Percentiles rank a stretch among this genome's conserved stretches.
phyloP scores from a whole-genome alignment of 2,113 vertebrate genomes.

The Crotalus horridus region DNA sequence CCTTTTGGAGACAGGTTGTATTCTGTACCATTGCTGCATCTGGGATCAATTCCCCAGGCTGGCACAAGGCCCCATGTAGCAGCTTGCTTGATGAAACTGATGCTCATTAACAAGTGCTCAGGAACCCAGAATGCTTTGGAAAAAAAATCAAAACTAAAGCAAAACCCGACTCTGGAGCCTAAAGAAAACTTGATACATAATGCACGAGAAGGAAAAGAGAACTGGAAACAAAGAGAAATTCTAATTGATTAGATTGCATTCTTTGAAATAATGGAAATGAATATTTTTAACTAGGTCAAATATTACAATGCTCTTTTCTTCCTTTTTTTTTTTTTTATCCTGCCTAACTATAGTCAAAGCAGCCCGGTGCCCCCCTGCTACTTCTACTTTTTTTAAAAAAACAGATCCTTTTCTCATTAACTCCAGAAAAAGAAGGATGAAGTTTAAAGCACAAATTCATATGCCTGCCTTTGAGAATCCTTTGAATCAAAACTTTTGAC shows the following conservation, averaged over 20 bases:
- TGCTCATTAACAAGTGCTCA: background rate
- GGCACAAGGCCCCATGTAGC: background rate
- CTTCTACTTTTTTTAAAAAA: background rate
- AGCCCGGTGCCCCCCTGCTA: background rate
- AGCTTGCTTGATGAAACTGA: background rate
- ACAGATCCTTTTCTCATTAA: background rate
- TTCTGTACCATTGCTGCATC: background rate
- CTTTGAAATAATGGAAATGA: constrained; percentile 4
- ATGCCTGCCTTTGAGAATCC: background rate
- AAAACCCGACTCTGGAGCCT: background rate
- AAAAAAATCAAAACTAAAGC: background rate
- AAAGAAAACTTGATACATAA: background rate
- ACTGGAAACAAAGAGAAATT: background rate
- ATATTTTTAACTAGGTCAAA: background rate
- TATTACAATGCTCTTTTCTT: background rate
- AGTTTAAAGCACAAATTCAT: constrained; percentile 5
- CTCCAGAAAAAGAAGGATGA: constrained; percentile 18
- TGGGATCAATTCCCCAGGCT: background rate
- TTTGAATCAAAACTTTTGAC: constrained; percentile 34
- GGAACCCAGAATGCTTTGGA: background rate
- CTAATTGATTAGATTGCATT: background rate
- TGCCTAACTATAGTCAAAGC: background rate
- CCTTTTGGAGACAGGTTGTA: background rate
- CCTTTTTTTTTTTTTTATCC: background rate
- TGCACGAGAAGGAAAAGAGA: background rate